phyloP scores from a whole-genome alignment of 2,113 vertebrate genomes.

The Vidua macroura region DNA sequence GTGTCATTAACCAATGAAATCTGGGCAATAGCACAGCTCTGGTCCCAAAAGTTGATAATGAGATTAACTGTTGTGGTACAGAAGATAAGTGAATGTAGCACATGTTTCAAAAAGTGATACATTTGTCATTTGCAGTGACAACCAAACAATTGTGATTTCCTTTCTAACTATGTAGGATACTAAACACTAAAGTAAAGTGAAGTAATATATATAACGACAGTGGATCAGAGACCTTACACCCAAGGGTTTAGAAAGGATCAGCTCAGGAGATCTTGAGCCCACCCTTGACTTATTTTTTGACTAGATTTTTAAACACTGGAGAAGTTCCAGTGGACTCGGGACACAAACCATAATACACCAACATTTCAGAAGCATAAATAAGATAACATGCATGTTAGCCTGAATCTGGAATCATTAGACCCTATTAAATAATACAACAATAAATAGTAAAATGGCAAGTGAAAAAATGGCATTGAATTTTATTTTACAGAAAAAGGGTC shows the following conservation, averaged over 20 bases:
- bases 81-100: not conserved
- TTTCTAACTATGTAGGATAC: not conserved
- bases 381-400: not conserved
- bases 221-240: not conserved
- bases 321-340: not conserved
- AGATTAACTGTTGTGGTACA: not conserved
- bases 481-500: not conserved
- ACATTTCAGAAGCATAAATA: not conserved
- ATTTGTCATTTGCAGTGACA: not conserved
- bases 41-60: not conserved
- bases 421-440: not conserved
- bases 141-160: not conserved
- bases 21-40: not conserved
- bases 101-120: not conserved
- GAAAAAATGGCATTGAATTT: not conserved
- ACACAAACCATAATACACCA: not conserved
- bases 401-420: not conserved
- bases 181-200: not conserved
- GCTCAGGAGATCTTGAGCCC: not conserved
- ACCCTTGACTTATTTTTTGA: not conserved
- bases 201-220: not conserved
- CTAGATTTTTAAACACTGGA: not conserved
- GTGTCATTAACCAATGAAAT: not conserved
- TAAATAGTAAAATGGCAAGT: not conserved
- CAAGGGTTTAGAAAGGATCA: not conserved